A percentile compares a stretch with the other conserved stretches of the same genome.
phyloP scores from a whole-genome alignment of 2,888 invertebrate genomes.

The Petrophora chlorosata region DNA sequence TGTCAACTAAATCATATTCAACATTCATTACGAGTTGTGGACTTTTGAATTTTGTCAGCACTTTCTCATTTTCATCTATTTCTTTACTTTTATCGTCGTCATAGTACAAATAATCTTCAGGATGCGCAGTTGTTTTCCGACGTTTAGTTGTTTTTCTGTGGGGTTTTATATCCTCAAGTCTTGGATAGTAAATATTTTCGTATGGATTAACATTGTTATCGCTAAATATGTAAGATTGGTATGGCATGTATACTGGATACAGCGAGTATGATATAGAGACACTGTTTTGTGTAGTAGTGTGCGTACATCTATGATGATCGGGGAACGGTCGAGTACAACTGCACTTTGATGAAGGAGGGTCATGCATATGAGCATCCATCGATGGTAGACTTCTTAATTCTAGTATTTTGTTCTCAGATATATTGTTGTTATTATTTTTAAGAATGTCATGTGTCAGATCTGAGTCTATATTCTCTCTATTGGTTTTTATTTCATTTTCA shows the following conservation, averaged over 20 bases:
- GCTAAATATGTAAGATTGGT: constrained; percentile 48
- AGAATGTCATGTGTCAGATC: not conserved
- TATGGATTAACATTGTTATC: constrained; percentile 21
- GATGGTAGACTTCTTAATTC: constrained; percentile 60
- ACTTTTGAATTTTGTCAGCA: constrained; percentile 10
- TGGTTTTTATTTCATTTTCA: constrained; percentile 1
- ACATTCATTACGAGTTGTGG: constrained; percentile 31
- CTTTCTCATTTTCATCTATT: constrained; percentile 20
- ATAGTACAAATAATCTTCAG: constrained; percentile 44
- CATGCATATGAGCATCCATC: not conserved
- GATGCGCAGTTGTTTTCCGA: constrained; percentile 42
- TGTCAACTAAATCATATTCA: constrained; percentile 33
- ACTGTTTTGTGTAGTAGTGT: constrained; percentile 12
- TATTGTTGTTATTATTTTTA: constrained; percentile 15
- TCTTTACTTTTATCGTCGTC: constrained; percentile 40
- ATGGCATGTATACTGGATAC: constrained; percentile 48
- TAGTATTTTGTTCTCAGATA: constrained; percentile 52
- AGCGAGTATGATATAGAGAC: constrained; percentile 22
- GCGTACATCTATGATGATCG: constrained; percentile 5
- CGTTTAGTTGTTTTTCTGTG: constrained; percentile 46
- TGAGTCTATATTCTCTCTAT: constrained; percentile 7
- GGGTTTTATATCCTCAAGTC: constrained; percentile 39
- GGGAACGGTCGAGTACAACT: constrained; percentile 22
- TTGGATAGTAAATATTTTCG: constrained; percentile 41
- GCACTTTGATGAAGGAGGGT: constrained; percentile 18